Evolutionary conservation across 1,140 invertebrate species (phyloP).

Genomic region (Ceratosolen solmsi): DNA sequence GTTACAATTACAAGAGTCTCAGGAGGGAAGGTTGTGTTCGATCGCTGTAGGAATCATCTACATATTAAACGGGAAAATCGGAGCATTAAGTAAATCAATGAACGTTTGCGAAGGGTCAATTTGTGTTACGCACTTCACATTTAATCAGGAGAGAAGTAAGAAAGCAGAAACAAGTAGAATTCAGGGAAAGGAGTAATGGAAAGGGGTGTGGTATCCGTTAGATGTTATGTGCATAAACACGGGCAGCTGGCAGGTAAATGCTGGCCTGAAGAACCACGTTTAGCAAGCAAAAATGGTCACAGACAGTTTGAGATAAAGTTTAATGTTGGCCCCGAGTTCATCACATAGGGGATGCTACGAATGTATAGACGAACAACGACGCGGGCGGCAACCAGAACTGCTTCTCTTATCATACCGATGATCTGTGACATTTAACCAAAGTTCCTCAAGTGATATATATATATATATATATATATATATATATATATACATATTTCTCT

Average conservation of each 20-base stretch:
- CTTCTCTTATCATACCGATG: constrained; percentile 64
- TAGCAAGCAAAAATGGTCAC: constrained; percentile 62
- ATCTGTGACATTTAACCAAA: constrained; percentile 63
- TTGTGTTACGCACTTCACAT: not conserved
- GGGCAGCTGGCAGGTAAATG: constrained; percentile 62
- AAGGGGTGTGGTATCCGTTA: constrained; percentile 55
- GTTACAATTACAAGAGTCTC: constrained; percentile 33
- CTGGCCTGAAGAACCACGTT: constrained; percentile 49
- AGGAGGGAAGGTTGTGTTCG: not conserved
- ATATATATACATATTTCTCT: too few relatives aligned
- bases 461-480: too few relatives aligned
- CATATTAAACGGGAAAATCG: not conserved
- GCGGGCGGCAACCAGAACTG: constrained; percentile 41
- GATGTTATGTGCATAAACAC: constrained; percentile 64
- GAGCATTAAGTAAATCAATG: constrained; percentile 60
- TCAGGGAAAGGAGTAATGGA: not conserved
- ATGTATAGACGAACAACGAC: not conserved
- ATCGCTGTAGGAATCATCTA: not conserved
- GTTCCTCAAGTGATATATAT: too few relatives aligned
- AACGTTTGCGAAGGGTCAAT: constrained; percentile 24
- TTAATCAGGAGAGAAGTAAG: constrained; percentile 34
- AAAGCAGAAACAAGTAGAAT: not conserved
- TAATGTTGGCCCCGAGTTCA: not conserved
- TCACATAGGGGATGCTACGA: not conserved
- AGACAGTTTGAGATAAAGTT: constrained; percentile 43